These are phyloP conservation scores for Euzophera pinguis DNA, from an alignment of 2,888 invertebrate genomes.

Conservation along the genomic window DNA sequence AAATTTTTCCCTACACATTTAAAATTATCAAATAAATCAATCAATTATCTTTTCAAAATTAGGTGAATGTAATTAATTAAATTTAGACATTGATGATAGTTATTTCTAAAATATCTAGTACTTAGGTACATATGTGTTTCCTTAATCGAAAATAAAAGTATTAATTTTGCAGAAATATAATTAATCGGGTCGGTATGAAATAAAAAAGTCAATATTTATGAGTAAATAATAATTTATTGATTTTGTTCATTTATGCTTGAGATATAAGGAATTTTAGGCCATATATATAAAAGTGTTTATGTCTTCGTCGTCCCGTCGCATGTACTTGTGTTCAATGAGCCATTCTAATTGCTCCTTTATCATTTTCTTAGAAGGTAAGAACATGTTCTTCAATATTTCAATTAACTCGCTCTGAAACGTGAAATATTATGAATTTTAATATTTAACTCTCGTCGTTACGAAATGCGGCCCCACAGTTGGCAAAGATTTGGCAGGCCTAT, in stretches of 20 bases:
- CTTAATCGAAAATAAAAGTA: conserved; percentile 25
- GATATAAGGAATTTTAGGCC: conserved; percentile 82
- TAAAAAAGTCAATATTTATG: conserved; percentile 29
- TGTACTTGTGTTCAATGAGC: conserved; percentile 99
- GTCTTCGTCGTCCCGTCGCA: conserved; percentile 97
- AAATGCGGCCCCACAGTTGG: too few relatives aligned
- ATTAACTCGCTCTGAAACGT: conserved; percentile 91
- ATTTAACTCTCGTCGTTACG: too few relatives aligned
- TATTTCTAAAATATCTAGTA: too few relatives aligned
- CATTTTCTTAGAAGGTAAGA: conserved; percentile 99
- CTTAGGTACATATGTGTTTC: too few relatives aligned
- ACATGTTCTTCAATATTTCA: conserved; percentile 99
- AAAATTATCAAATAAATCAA: too few relatives aligned
- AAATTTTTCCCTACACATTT: too few relatives aligned
- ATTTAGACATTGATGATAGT: too few relatives aligned
- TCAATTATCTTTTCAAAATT: too few relatives aligned
- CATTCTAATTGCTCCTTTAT: conserved; percentile 99
- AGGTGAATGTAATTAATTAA: too few relatives aligned
- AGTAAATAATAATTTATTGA: conserved; percentile 64
- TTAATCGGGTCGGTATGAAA: not conserved
- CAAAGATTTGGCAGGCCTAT: too few relatives aligned
- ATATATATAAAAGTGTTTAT: conserved; percentile 99
- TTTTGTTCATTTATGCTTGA: conserved; percentile 40
- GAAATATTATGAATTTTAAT: conserved; percentile 32
- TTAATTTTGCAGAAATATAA: not conserved